Base-by-base conservation (phyloP, 2,113 vertebrate species). In the Cryptomyrus ogoouensis region DNA sequence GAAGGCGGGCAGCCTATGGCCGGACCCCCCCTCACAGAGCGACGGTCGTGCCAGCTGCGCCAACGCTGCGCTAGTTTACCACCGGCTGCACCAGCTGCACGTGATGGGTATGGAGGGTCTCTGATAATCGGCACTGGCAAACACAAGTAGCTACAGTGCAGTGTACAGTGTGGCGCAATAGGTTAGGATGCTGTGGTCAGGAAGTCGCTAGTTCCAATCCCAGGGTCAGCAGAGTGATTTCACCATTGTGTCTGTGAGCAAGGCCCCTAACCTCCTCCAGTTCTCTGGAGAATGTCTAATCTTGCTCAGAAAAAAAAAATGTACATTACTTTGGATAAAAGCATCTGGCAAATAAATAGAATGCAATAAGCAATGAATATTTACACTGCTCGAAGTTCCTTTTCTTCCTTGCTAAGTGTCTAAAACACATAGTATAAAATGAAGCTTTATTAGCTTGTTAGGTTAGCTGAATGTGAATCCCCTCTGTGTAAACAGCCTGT, bases 61-160 rank as follows among this genome's bases (percentile, higher is more conserved):
- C 0, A 97, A 99, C 0, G 98, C 97, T 0, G 97, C 98, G 12
- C 95, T 99, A 3, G 96, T 97, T 83, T 99, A 98, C 93, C 98
- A 99, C 90, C 96, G 96, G 62, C 95, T 99, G 89, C 98, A 98
- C 92, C 98, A 99, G 94, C 97, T 99, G 4, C 98, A 98, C 90
- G 96, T 98, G 93, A 96, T 97, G 5, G 98, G 98, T 98, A 92
- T 4, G 77, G 17, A 56, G 99, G 95, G 94, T 98, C n/a, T 84
- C 83, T 46, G 44, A 3, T 13, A 42, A 9, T 17, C 49, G 17
- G 3, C 9, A n/a, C 44, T 24, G 83, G 44, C 17, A 47, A 47
- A 3, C 24, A 39, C 9, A n/a, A 46, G 83, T 47, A 84, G 24
- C 47, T 84, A 0, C 44, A 47, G 15, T 7, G 74, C 15, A 80